These are phyloP conservation scores for Akabosia matsudoensis DNA, from an alignment of 1,140 invertebrate species.

Conservation along the genomic window DNA sequence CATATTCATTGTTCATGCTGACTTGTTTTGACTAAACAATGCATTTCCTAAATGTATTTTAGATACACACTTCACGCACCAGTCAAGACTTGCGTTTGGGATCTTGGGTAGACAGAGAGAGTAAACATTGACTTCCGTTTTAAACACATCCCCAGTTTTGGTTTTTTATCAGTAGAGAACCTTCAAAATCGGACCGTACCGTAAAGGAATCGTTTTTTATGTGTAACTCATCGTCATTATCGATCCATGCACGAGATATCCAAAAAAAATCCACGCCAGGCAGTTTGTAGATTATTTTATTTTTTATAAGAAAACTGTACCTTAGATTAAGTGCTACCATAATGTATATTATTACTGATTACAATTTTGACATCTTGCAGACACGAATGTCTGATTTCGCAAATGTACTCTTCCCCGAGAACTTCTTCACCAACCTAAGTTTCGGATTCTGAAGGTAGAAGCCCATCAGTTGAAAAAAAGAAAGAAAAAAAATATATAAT, in stretches of 20 bases:
- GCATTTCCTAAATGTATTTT: constrained; percentile 13
- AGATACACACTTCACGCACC: not conserved
- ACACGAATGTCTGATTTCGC: constrained; percentile 45
- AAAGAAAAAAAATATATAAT: too few relatives aligned
- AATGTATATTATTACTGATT: constrained; percentile 38
- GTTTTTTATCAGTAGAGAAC: too few relatives aligned
- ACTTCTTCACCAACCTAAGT: not conserved
- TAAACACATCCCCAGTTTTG: too few relatives aligned
- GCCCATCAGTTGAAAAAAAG: constrained; percentile 11
- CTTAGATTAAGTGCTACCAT: too few relatives aligned
- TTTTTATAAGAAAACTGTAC: constrained; percentile 26
- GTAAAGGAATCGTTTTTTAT: too few relatives aligned
- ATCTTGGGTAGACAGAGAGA: not conserved
- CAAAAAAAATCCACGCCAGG: too few relatives aligned
- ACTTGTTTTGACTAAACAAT: not conserved
- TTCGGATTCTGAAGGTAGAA: not conserved
- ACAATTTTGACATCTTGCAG: constrained; percentile 45
- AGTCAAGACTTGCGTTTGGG: constrained; percentile 8
- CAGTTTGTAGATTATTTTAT: constrained; percentile 22
- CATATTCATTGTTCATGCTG: too few relatives aligned
- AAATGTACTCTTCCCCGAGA: constrained; percentile 36
- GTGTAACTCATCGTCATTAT: too few relatives aligned
- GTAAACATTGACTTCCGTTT: too few relatives aligned
- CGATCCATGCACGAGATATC: too few relatives aligned
- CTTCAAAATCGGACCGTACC: too few relatives aligned